Evolutionary conservation across 1,140 invertebrate genomes (phyloP), one percentile per base, ranked within the genome.

Genomic region (Cotesia vestalis): DNA sequence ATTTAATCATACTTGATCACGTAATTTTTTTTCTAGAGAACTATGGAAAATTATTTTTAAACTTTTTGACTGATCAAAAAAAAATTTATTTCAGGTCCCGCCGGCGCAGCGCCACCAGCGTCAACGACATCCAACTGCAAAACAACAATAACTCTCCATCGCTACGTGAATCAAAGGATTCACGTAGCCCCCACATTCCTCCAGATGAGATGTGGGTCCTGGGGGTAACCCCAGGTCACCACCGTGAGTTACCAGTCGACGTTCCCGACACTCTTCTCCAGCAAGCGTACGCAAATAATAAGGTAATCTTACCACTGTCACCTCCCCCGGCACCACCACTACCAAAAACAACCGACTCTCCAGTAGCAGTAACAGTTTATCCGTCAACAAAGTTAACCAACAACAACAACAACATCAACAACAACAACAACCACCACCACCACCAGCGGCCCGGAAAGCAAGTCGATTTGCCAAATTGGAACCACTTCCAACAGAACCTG

Each of bases 191-290:
- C 6, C 6, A 46, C 75, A 78, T 79, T 79, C 80, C 78, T 72
- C 81, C 84, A 79, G 81, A 86, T 86, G 86, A 84, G 78, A 87
- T 87, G 86, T 87, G 86, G 86, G 81, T 82, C 77, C 84, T 86
- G 81, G 82, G 82, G 73, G 79, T 62, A 36, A 71, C 81, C 81
- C 81, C 87, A 90, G 91, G 93, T 86, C 94, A 94, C 80, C 94
- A 95, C 89, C 92, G 94, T 82, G 98, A 99, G 91, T 96, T 99
- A 94, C 95, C 98, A 80, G 96, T 99, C 81, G 98, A 99, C 88
- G 96, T 98, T 74, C 98, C 98, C 79, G 96, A 98, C 82, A 94
- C 92, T 80, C 98, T 99, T 88, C 92, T 98, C 91, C 76, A 90
- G 92, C 84, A 95, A 94, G 86, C 98, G 96, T 89, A 97, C 92